phyloP scores from a whole-genome alignment of 1,140 invertebrate genomes.

The Diachasmimorpha longicaudata region DNA sequence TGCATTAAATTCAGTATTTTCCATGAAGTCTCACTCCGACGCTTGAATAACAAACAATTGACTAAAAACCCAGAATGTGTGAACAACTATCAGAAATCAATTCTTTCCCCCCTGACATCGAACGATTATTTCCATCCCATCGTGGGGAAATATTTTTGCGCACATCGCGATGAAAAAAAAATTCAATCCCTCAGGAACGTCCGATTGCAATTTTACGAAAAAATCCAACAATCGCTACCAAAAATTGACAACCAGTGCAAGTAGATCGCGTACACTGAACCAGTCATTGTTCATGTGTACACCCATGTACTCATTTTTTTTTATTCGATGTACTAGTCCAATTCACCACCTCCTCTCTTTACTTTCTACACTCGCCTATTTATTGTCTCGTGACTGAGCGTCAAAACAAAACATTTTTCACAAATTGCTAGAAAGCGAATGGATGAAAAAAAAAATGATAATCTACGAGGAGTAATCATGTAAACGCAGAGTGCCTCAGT shows the following conservation, averaged over 20 bases:
- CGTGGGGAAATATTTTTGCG: too few relatives aligned
- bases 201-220: too few relatives aligned
- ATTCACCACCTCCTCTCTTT: background rate
- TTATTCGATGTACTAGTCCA: background rate
- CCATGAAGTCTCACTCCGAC: background rate
- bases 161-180: too few relatives aligned
- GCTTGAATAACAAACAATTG: background rate
- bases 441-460: slow-evolving; percentile 7
- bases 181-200: too few relatives aligned
- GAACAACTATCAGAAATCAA: too few relatives aligned
- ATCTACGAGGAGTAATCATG: background rate
- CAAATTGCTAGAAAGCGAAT: slow-evolving; percentile 8
- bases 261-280: background rate
- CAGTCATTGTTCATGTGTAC: background rate
- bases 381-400: slow-evolving; percentile 20
- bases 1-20: background rate
- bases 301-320: background rate
- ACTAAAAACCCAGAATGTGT: too few relatives aligned
- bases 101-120: too few relatives aligned
- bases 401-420: slow-evolving; percentile 11
- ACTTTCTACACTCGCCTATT: slow-evolving; percentile 30
- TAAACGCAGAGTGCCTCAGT: background rate
- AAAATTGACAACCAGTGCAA: background rate
- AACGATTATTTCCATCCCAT: too few relatives aligned
- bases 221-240: too few relatives aligned